phyloP scores from a whole-genome alignment of 2,797 vertebrate species.

The Danio jaintianensis region DNA sequence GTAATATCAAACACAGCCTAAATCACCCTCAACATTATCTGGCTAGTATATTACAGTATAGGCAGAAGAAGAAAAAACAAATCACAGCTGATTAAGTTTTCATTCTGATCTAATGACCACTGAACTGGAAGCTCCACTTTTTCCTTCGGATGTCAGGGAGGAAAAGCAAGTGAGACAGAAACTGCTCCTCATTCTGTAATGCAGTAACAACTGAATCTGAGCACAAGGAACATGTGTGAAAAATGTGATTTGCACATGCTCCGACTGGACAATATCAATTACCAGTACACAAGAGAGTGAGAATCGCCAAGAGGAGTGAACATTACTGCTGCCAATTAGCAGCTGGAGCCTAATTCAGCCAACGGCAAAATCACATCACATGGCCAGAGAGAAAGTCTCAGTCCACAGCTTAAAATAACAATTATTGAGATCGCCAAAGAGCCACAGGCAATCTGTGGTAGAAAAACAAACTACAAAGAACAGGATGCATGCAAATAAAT shows the following conservation, averaged over 20 bases:
- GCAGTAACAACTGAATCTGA: conserved; percentile 5
- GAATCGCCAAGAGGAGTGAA: not conserved
- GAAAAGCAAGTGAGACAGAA: not conserved
- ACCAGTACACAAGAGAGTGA: conserved; percentile 15
- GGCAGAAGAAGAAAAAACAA: not conserved
- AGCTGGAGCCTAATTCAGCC: conserved; percentile 33
- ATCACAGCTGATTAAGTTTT: not conserved
- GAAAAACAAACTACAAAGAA: conserved; percentile 23
- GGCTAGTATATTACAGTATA: not conserved
- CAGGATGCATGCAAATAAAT: conserved; percentile 10
- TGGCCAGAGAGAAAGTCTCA: not conserved
- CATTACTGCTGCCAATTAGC: conserved; percentile 25
- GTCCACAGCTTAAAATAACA: conserved; percentile 26
- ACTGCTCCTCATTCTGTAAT: not conserved
- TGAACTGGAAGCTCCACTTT: conserved; percentile 23
- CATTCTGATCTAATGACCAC: not conserved
- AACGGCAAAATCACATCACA: conserved; percentile 21
- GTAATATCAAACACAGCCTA: not conserved
- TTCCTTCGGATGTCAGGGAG: not conserved
- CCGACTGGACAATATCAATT: conserved; percentile 33
- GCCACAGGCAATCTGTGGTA: conserved; percentile 6
- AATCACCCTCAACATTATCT: not conserved
- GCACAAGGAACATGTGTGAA: conserved; percentile 18
- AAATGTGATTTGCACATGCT: conserved; percentile 10
- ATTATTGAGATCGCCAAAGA: conserved; percentile 6